Percentiles rank a stretch among this genome's conserved stretches.
Evolutionary conservation across 30 jellyfish, hydroid and myxozoan genomes (phyloP).

Genomic region (Catostylus mosaicus): DNA sequence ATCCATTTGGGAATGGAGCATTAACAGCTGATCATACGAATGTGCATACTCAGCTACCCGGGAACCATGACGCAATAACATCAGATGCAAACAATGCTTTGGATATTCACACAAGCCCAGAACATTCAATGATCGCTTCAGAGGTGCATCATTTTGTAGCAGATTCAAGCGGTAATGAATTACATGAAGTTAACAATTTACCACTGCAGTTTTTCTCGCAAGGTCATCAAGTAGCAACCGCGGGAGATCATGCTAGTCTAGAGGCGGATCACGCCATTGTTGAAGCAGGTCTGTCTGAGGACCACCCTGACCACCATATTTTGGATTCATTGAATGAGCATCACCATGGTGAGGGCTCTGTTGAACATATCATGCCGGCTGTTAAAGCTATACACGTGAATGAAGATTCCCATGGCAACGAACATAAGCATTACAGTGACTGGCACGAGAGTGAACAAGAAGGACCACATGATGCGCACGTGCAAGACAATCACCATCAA

Average conservation of each 20-base stretch:
- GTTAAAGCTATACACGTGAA: slow-evolving; percentile 35
- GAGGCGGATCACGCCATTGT: slow-evolving; percentile 26
- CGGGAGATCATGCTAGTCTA: slow-evolving; percentile 36
- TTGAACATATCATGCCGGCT: slow-evolving; percentile 34
- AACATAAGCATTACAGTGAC: slow-evolving; percentile 9
- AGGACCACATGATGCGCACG: neutral
- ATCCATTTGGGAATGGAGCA: neutral
- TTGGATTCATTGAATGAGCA: neutral
- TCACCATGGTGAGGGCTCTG: slow-evolving; percentile 8
- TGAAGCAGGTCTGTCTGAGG: slow-evolving; percentile 1
- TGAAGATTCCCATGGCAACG: slow-evolving; percentile 49
- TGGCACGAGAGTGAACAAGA: slow-evolving; percentile 13
- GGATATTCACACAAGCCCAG: neutral
- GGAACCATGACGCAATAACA: neutral
- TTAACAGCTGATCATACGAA: neutral
- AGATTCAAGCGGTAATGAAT: slow-evolving; percentile 38
- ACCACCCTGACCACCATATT: neutral
- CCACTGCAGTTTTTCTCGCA: slow-evolving; percentile 23
- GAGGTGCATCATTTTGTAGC: slow-evolving; percentile 36
- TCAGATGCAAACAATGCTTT: neutral
- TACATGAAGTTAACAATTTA: slow-evolving; percentile 35
- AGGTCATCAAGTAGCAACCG: slow-evolving; percentile 30
- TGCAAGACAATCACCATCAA: neutral
- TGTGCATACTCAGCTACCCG: neutral
- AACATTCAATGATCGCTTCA: slow-evolving; percentile 10